A percentile compares a stretch with the other conserved stretches of the same genome.
phyloP scores from a whole-genome alignment of 2,113 vertebrate genomes.

The Probosciger aterrimus region DNA sequence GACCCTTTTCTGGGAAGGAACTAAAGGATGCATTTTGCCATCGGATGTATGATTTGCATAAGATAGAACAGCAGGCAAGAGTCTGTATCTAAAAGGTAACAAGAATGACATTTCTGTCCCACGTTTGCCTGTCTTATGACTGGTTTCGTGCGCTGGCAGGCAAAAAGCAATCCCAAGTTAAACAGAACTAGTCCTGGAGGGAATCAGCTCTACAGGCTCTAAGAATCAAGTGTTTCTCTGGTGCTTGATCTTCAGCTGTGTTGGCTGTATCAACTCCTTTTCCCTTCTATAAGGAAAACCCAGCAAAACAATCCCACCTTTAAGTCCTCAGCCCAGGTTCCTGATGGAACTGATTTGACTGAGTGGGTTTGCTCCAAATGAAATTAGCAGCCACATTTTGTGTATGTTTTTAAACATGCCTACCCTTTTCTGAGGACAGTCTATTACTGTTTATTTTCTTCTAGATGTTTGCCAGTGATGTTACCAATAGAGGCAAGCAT shows the following conservation, averaged over 20 bases:
- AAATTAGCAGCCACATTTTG: neutral
- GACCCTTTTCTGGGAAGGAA: neutral
- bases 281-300: neutral
- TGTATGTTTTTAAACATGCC: neutral
- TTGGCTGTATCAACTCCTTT: neutral
- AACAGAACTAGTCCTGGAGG: neutral
- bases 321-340: neutral
- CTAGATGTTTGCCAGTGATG: neutral
- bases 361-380: neutral
- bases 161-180: neutral
- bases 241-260: neutral
- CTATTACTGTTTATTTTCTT: neutral
- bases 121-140: neutral
- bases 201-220: neutral
- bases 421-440: neutral
- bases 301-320: neutral
- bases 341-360: accelerated
- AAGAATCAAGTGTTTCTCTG: neutral
- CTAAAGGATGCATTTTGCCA: neutral
- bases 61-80: neutral
- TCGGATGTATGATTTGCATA: accelerated
- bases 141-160: neutral
- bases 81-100: neutral
- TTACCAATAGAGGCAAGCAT: neutral
- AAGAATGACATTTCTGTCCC: neutral